Base-by-base conservation (phyloP, 1,140 invertebrate species). In the Asobara japonica region DNA sequence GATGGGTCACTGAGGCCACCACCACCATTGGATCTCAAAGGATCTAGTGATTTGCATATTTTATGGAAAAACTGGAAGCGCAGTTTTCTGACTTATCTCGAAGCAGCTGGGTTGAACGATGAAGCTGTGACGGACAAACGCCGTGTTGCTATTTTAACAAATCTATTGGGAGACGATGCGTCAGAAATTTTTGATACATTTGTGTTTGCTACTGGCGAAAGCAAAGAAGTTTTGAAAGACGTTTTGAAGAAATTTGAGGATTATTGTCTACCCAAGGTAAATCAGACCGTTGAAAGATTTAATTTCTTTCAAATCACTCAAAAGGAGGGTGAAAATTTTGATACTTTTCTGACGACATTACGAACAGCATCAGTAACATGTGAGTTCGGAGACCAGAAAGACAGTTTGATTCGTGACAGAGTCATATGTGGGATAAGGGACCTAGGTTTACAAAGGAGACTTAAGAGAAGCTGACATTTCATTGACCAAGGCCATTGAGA, bases 391-490 rank as follows among this genome's bases (percentile, higher is more conserved):
- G 41, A 72, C 16, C 27, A 82, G 27, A 64, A 72, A 67, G 79
- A 84, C 18, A 75, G 82, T 60, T 68, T 86, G n/a, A 65, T 84
- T 20, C 71, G 78, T 71, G 83, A 84, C 67, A 64, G 76, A 48
- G 79, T 87, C 6, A 79, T 86, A 0, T 75, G 83, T 27, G 84
- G 83, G 30, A 81, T 85, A 4, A n/a, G 66, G 3, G 77, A 86
- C 69, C 56, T 78, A 65, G 65, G 74, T 68, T 56, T 85, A 38
- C 80, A 82, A 61, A 78, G 83, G 69, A 71, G 76, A 61, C 69
- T 88, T 85, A 18, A 16, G 45, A 10, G 45, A 48, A 16, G 6
- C 45, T 0, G 45, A 48, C 6, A 48, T 48, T 13, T 0, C 45
- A 16, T 4, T 48, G 45, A 16, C 0, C 18, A 48, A 16, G 2